phyloP scores from a whole-genome alignment of 2,113 vertebrate genomes.

The Misgurnus mizolepis region DNA sequence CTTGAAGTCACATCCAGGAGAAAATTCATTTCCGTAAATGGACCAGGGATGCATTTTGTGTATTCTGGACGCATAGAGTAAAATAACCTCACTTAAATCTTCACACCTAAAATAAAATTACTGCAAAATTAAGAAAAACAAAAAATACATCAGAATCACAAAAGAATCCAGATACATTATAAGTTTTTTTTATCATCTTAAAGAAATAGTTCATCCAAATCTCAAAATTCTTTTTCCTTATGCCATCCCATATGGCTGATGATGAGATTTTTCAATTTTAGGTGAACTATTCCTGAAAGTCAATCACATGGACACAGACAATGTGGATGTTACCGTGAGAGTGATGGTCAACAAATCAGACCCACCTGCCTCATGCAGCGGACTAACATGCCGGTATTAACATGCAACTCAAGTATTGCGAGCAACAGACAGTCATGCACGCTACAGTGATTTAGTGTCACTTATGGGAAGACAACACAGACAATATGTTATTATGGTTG shows the following conservation, averaged over 20 bases:
- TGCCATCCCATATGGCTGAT: too few species aligned
- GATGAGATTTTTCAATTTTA: too few species aligned
- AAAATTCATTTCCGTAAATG: slow-evolving; percentile 36
- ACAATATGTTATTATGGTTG: slow-evolving; percentile 11
- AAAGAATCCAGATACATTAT: neutral
- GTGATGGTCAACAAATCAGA: slow-evolving; percentile 2
- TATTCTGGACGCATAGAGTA: slow-evolving; percentile 43
- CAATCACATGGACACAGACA: neutral
- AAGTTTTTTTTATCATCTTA: neutral
- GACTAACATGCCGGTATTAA: slow-evolving; percentile 16
- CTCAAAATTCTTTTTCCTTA: too few species aligned
- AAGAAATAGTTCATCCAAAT: neutral
- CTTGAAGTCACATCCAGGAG: slow-evolving; percentile 53
- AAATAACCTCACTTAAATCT: slow-evolving; percentile 49
- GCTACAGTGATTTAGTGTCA: neutral
- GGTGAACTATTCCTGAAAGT: neutral
- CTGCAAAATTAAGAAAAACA: slow-evolving; percentile 64
- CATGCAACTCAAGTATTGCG: slow-evolving; percentile 36
- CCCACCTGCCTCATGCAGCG: slow-evolving; percentile 13
- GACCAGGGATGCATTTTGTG: slow-evolving; percentile 42
- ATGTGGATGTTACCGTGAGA: slow-evolving; percentile 13
- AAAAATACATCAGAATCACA: slow-evolving; percentile 38
- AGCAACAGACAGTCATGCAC: slow-evolving; percentile 19
- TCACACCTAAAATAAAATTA: slow-evolving; percentile 62
- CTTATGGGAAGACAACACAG: neutral